Conservation (phyloP, 2,113 vertebrate species). For the Chaetura pelagica region DNA sequence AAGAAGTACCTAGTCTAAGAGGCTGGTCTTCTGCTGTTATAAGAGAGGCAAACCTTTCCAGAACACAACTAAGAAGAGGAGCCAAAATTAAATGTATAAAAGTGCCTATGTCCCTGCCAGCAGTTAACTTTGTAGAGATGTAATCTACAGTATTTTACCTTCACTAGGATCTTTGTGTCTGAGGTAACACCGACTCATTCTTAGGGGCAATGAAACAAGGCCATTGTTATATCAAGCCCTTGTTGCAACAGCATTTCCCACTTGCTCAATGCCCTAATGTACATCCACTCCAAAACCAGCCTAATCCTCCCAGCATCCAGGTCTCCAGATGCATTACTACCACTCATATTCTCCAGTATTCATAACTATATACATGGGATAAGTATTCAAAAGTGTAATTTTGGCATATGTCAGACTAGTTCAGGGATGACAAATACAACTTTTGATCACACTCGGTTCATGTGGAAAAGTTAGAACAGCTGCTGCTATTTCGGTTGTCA, state of each 20-base stretch:
- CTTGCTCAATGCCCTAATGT: background rate
- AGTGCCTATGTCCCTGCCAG: background rate
- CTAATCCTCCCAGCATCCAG: background rate
- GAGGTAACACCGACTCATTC: background rate
- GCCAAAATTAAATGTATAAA: background rate
- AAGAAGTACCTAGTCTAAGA: background rate
- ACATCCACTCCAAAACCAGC: background rate
- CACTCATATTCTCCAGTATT: background rate
- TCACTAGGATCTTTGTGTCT: background rate
- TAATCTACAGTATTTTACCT: background rate
- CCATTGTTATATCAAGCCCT: background rate
- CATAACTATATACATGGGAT: background rate
- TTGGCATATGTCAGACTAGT: background rate
- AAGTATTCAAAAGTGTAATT: background rate
- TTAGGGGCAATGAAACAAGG: background rate
- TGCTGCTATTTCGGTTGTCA: slow-evolving; percentile 36
- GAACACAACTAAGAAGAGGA: background rate
- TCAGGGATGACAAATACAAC: slow-evolving; percentile 35
- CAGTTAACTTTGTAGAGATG: background rate
- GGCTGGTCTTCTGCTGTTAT: background rate
- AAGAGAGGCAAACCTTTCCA: background rate
- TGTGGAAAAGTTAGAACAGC: slow-evolving; percentile 30
- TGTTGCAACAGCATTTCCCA: background rate
- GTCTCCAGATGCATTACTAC: background rate
- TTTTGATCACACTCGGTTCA: background rate